Base-by-base conservation (phyloP, 1,140 invertebrate species). In the Gonioctena quinquepunctata region DNA sequence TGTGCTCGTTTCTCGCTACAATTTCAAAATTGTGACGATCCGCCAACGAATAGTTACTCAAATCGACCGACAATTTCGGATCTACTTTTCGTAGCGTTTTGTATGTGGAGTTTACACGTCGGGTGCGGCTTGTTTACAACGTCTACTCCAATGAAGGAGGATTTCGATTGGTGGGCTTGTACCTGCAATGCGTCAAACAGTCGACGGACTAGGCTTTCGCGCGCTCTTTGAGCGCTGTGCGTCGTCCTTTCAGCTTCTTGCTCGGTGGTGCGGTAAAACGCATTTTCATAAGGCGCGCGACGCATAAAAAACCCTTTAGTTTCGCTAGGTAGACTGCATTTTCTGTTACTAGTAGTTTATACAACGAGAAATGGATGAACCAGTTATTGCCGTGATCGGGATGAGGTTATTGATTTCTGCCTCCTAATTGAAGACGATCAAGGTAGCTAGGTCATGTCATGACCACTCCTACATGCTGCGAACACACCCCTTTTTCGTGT, bases 181-280 rank as follows among this genome's bases (percentile, higher is more conserved):
- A 92, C 90, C 91, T 91, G 91, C 91, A 92, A 92, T 92, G 91
- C 91, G 91, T 91, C 90, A 92, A 88, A 84, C 84, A 76, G 66
- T 65, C 54, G 60, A 57, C 63, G 71, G 66, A 70, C 70, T 68
- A 57, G 52, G 71, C 70, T 68, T 67, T 73, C 79, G 77, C 76
- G 76, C 75, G 79, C 77, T 76, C 70, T 74, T 76, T 70, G 71
- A 72, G 59, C 71, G 71, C 63, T 67, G 68, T 72, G 69, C 75
- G 75, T 74, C 77, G 74, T 68, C n/a, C 69, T 67, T 69, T 66
- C 63, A 74, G 71, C 67, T 67, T 60, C 21, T 26, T 73, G 75
- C 67, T 68, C 71, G 66, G 70, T 70, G 75, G 77, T 72, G 74
- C 76, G 79, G 79, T 77, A 74, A 74, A 16, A 26, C 62, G 21